Percentiles rank a stretch among this genome's conserved stretches.
These are phyloP conservation scores for Hipparchia semele DNA, from an alignment of 2,888 invertebrate genomes.

Conservation along the genomic window DNA sequence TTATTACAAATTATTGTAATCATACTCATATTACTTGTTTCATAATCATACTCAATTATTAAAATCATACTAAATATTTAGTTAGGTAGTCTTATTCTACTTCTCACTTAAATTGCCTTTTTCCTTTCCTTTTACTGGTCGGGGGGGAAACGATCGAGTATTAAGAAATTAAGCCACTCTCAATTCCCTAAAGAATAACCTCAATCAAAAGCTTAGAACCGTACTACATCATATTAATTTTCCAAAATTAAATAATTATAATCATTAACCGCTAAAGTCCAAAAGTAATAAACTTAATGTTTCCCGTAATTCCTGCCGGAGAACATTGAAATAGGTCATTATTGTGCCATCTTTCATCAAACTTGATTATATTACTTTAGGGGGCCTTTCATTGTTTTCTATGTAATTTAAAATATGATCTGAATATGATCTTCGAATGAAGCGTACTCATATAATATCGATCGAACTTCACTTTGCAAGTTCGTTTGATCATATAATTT, in stretches of 20 bases:
- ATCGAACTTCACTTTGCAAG: too few species aligned
- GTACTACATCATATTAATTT: conserved; percentile 7
- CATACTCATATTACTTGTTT: too few species aligned
- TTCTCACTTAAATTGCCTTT: not conserved
- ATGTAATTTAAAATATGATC: conserved; percentile 20
- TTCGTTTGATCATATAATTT: too few species aligned
- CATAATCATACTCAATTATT: too few species aligned
- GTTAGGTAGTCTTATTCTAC: not conserved
- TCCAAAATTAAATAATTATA: conserved; percentile 17
- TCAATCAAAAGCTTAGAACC: not conserved
- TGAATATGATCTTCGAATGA: too few species aligned
- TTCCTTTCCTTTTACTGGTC: not conserved
- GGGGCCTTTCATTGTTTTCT: conserved; percentile 15
- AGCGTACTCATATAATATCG: too few species aligned
- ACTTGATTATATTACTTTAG: conserved; percentile 21
- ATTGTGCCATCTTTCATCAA: conserved; percentile 20
- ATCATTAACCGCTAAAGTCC: conserved; percentile 10
- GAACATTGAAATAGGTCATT: conserved; percentile 11
- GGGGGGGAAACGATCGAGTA: not conserved
- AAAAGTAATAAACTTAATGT: conserved; percentile 21
- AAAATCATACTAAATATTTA: too few species aligned
- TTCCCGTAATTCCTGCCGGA: conserved; percentile 8
- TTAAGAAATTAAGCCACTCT: conserved; percentile 8
- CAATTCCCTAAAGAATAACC: not conserved
- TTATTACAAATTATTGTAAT: not conserved